Evolutionary conservation across 2,797 vertebrate genomes (phyloP).

Genomic region (Phataginus tricuspis): DNA sequence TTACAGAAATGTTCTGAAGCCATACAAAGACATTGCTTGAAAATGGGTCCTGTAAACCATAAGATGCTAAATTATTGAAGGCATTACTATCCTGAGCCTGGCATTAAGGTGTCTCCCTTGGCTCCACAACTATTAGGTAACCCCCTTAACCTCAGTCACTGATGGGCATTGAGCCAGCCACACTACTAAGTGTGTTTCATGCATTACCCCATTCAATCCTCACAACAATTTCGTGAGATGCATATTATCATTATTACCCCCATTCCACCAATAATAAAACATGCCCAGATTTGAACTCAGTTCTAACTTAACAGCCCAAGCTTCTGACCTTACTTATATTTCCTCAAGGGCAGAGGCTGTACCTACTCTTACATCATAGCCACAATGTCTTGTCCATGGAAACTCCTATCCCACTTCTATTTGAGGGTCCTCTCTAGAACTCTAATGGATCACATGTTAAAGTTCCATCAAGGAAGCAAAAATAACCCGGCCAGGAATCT

Average conservation of each 20-base stretch:
- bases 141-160: not conserved
- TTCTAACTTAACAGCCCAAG: not conserved
- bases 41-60: not conserved
- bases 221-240: not conserved
- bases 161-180: not conserved
- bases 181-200: not conserved
- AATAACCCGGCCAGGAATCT: not conserved
- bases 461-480: not conserved
- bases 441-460: not conserved
- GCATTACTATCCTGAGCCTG: not conserved
- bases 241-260: not conserved
- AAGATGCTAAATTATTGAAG: not conserved
- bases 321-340: not conserved
- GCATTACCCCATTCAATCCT: not conserved
- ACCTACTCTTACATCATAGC: not conserved
- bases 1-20: not conserved
- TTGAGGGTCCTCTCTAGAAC: not conserved
- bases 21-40: not conserved
- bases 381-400: not conserved
- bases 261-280: not conserved
- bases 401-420: not conserved
- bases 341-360: not conserved
- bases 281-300: not conserved
- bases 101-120: not conserved
- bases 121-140: not conserved